Evolutionary conservation across 1,140 invertebrate species (phyloP), one percentile per base, ranked within the genome.

Genomic region (Drosophila pallidifrons): DNA sequence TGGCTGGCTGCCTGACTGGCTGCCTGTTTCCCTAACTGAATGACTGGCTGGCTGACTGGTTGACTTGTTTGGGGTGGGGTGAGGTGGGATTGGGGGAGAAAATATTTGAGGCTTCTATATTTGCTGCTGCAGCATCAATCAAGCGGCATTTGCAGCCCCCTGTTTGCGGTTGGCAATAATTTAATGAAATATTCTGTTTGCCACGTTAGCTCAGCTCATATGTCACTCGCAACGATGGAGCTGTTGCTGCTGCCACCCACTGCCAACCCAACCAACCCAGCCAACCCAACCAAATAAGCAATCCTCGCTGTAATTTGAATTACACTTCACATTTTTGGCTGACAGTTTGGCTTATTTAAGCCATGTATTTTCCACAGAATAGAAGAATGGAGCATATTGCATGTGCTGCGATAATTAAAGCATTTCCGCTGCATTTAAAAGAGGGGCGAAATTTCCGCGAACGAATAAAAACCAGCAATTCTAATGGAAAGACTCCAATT

Each of bases 161-260:
- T 46, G 58, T 58, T 63, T 77, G 79, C 38, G 75, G 75, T 82
- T 79, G 47, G 51, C 65, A 57, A 82, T 82, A 87, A 88, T 88
- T 87, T 80, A 74, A 87, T 87, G 73, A 77, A 87, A 88, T 87
- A 88, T 87, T 82, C 76, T 71, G 68, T 87, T 82, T 82, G 82
- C 60, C 68, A 60, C 72, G 63, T 74, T 65, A 59, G 59, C 79
- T 76, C 35, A 25, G 32, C 32, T 7, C 59, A 52, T 64, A 47
- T 65, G 59, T 58, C 52, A 52, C 7, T 45, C 6, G n/a, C 16
- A 45, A 43, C 46, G 32, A 43, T 35, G 43, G 51, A 76, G 41
- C 55, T 25, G 20, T 25, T 25, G 20, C 20, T 25, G 58, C 20
- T 68, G 43, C 11, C 52, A 11, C 60, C n/a, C 3, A 15, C 13